These are phyloP conservation scores for Tamandua tetradactyla DNA, from an alignment of 2,797 vertebrate species.

Conservation along the genomic window DNA sequence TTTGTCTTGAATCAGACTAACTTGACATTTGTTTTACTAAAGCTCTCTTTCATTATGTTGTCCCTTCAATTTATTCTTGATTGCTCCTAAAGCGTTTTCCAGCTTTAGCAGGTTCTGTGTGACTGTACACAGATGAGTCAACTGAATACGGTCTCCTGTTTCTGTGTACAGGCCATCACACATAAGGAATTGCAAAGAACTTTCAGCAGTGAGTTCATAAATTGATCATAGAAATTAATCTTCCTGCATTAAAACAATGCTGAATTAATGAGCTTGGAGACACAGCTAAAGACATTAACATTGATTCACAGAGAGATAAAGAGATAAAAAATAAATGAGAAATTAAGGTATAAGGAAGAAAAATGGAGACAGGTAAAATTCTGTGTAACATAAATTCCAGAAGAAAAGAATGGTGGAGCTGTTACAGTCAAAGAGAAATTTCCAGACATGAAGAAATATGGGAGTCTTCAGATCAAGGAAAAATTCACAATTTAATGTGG, in stretches of 20 bases:
- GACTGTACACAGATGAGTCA: neutral
- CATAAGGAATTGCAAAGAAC: neutral
- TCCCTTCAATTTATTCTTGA: conserved; percentile 19
- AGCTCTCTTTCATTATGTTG: conserved; percentile 16
- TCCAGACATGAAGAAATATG: neutral
- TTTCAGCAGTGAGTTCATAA: neutral
- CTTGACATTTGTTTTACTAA: conserved; percentile 47
- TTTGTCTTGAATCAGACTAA: conserved; percentile 47
- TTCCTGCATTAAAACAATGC: neutral
- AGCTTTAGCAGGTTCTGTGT: neutral
- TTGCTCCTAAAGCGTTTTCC: conserved; percentile 35
- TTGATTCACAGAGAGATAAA: neutral
- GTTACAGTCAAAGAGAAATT: neutral
- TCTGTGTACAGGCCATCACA: neutral
- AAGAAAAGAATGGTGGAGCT: neutral
- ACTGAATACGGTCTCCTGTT: neutral
- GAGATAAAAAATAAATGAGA: neutral
- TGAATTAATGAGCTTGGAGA: conserved; percentile 30
- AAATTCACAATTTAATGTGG: neutral
- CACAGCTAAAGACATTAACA: neutral
- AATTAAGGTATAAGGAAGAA: neutral
- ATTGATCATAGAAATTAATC: neutral
- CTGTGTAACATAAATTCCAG: neutral
- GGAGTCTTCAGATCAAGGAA: neutral
- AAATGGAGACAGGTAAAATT: neutral